Base-by-base conservation (phyloP, 2,888 invertebrate species). In the Stenoptilia bipunctidactyla region DNA sequence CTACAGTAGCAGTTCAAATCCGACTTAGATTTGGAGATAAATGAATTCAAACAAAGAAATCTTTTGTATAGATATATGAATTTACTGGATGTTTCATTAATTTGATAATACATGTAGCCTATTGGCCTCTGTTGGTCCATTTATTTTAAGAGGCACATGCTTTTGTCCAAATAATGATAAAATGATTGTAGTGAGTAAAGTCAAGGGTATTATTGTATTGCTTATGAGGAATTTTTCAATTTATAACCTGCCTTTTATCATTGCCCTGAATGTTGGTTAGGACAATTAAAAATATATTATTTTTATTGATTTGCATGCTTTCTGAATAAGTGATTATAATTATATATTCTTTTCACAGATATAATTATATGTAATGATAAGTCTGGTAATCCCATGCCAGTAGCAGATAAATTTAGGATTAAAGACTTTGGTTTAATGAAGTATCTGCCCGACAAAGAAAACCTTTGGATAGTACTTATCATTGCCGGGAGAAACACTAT, bases 401-500 rank as follows among this genome's bases (percentile, higher is more conserved):
- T 88, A 27, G 66, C 70, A 9, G 48, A 66, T 8, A 64, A 65
- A 13, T 88, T 88, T 58, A 65, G 77, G 5, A 58, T 67, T 34
- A 71, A 82, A 47, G 64, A 79, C 36, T 85, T 85, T 53, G 90
- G 89, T 15, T 42, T 56, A 15, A 44, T 84, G 35, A 48, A 53
- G 46, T 53, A 50, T 45, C 67, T 68, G 15, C 69, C 73, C 36
- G 66, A 71, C 30, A 30, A 4, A 54, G 44, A 56, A 30, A 72
- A 72, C 48, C 68, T 56, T 51, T 91, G 79, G 86, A 86, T 80
- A 46, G 87, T 79, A 2, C 47, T 93, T 5, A 69, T 89, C 0
- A 58, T 89, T 20, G 85, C 85, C 13, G 88, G 89, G 13, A 86
- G 87, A 74, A 90, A 90, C 70, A 83, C 83, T 47, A 79, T 86